Percentiles rank a stretch among this genome's conserved stretches.
These are phyloP conservation scores for Boulengeromyrus knoepffleri DNA, from an alignment of 2,113 vertebrate species.

Conservation along the genomic window DNA sequence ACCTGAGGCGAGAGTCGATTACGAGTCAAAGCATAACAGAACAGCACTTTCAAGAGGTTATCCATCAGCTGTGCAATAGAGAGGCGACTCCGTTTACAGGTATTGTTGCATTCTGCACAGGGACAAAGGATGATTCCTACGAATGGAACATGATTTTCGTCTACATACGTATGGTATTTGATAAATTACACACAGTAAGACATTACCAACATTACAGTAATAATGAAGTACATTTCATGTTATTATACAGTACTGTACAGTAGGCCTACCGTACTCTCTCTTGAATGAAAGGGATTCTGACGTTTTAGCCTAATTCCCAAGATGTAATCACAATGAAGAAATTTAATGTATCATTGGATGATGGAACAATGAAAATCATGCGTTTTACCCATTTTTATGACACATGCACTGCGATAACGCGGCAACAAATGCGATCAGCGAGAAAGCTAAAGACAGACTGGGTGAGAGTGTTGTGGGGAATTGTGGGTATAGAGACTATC, in stretches of 20 bases:
- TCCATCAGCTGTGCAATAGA: not conserved
- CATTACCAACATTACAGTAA: not conserved
- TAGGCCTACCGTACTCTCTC: not conserved
- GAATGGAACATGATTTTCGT: not conserved
- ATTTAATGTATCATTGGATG: not conserved
- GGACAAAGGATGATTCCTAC: not conserved
- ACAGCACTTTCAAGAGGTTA: not conserved
- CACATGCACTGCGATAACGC: not conserved
- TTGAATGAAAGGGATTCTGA: not conserved
- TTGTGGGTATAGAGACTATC: not conserved
- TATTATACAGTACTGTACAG: not conserved
- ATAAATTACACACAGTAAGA: not conserved
- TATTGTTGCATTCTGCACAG: not conserved
- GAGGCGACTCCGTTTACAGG: not conserved
- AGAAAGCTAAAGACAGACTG: not conserved
- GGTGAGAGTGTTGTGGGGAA: not conserved
- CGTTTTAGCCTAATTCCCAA: not conserved
- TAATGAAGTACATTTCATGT: not conserved
- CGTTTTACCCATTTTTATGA: not conserved
- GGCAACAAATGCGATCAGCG: not conserved
- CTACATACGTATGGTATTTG: not conserved
- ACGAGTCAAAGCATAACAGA: not conserved
- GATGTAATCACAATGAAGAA: not conserved
- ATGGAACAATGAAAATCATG: not conserved
- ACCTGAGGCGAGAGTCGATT: not conserved